A percentile compares a stretch with the other conserved stretches of the same genome.
Evolutionary conservation across 2,113 vertebrate species (phyloP).

Genomic region (Silurus meridionalis): DNA sequence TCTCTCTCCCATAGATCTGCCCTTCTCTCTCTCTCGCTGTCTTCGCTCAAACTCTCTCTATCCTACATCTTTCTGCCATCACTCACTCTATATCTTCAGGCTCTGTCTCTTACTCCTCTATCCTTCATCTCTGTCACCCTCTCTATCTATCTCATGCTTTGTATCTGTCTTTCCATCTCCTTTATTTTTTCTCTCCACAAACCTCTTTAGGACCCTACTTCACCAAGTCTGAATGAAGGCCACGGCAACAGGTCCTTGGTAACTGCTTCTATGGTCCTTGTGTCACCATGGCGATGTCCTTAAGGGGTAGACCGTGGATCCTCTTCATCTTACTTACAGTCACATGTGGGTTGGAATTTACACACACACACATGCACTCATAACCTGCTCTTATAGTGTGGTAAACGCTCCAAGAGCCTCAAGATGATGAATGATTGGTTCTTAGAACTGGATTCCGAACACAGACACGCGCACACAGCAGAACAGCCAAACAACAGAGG

Average conservation of each 20-base stretch:
- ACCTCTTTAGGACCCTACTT: slow-evolving; percentile 13
- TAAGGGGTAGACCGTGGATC: background rate
- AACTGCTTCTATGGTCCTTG: background rate
- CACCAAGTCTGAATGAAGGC: background rate
- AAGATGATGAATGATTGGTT: background rate
- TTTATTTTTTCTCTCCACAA: background rate
- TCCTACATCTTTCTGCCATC: background rate
- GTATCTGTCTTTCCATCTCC: background rate
- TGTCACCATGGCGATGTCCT: background rate
- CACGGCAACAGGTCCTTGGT: slow-evolving; percentile 17
- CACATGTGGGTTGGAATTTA: slow-evolving; percentile 6
- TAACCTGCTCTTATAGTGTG: background rate
- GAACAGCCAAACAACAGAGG: background rate
- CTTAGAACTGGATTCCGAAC: background rate
- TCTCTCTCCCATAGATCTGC: too few relatives aligned
- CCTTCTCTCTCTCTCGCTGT: background rate
- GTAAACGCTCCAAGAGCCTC: background rate
- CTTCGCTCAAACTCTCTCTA: background rate
- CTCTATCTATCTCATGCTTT: background rate
- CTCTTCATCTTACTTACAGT: slow-evolving; percentile 22
- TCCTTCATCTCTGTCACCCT: background rate
- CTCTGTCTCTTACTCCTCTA: background rate
- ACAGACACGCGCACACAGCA: background rate
- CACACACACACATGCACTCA: background rate
- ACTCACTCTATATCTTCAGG: background rate